Evolutionary conservation across 2,797 vertebrate species (phyloP), one percentile per base, ranked within the genome.

Genomic region (Clarias pachynema): DNA sequence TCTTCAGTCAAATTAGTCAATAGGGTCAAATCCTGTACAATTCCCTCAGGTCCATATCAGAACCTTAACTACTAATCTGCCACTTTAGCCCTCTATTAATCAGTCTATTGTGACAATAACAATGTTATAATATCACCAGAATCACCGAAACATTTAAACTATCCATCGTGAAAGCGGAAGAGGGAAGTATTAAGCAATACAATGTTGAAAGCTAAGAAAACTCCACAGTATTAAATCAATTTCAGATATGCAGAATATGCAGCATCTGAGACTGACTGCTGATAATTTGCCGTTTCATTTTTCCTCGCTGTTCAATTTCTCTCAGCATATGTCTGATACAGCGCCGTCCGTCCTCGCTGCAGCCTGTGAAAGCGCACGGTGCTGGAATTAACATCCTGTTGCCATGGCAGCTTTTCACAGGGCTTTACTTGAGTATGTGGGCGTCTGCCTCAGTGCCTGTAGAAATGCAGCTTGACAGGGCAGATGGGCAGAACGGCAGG

Each of bases 311-410:
- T 68, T 22, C 20, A 10, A 7, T 10, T 26, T 44, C 29, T 59
- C 53, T 37, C 63, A 34, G 53, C 34, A 2, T 78, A 75, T 62
- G 63, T 60, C n/a, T 68, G 62, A 68, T 29, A 57, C 44, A 66
- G 69, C n/a, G 18, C 6, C 62, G 57, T 5, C n/a, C 31, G 29
- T 73, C 69, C 4, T 57, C 69, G 24, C 77, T 75, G 53, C 59
- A 20, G 40, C 59, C 79, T 69, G 79, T 69, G 66, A 26, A 82
- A 56, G 18, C 16, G 44, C n/a, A 63, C 14, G 22, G 70, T 53
- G 70, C 83, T 84, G 66, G 70, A 84, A 84, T 85, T 74, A 85
- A 66, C 44, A 83, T 72, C 29, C 10, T 86, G 87, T 88, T 86
- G 87, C 87, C 77, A 84, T 86, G 87, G 85, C 72, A 88, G 70